Conservation (phyloP, 2,113 vertebrate species). For the Gasterosteus nipponicus region DNA sequence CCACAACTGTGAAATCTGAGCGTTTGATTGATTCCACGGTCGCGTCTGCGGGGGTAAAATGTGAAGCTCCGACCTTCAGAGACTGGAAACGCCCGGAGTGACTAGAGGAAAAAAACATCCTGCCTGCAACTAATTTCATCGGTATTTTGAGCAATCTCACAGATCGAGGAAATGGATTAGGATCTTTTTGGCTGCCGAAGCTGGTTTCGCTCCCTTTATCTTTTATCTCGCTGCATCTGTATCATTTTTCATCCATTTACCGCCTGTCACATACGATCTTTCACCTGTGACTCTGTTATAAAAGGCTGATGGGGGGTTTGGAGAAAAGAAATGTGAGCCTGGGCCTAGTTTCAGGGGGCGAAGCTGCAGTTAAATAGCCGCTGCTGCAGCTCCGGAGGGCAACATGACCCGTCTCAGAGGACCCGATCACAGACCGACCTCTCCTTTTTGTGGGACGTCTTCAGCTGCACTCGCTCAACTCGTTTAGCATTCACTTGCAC, state of each 20-base stretch:
- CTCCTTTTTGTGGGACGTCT: slow-evolving; percentile 50
- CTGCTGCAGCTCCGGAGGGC: slow-evolving; percentile 52
- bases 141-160: not conserved
- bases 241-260: slow-evolving; percentile 31
- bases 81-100: not conserved
- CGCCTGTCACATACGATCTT: slow-evolving; percentile 47
- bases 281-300: slow-evolving; percentile 21
- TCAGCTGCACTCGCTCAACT: slow-evolving; percentile 10
- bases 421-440: slow-evolving; percentile 56
- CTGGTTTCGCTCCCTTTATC: slow-evolving; percentile 10
- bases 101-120: too few species aligned
- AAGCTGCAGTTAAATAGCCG: slow-evolving; percentile 42
- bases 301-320: slow-evolving; percentile 52
- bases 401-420: slow-evolving; percentile 74
- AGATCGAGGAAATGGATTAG: not conserved
- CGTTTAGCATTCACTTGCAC: slow-evolving; percentile 29
- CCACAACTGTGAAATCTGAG: too few species aligned
- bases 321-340: slow-evolving; percentile 67
- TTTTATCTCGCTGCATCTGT: slow-evolving; percentile 28
- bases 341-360: slow-evolving; percentile 30
- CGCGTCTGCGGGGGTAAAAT: not conserved
- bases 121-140: too few species aligned
- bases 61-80: not conserved
- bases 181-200: slow-evolving; percentile 26
- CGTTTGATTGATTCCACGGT: not conserved